These are phyloP conservation scores for Drosophila bocki DNA, from an alignment of 1,140 invertebrate genomes.

Conservation along the genomic window DNA sequence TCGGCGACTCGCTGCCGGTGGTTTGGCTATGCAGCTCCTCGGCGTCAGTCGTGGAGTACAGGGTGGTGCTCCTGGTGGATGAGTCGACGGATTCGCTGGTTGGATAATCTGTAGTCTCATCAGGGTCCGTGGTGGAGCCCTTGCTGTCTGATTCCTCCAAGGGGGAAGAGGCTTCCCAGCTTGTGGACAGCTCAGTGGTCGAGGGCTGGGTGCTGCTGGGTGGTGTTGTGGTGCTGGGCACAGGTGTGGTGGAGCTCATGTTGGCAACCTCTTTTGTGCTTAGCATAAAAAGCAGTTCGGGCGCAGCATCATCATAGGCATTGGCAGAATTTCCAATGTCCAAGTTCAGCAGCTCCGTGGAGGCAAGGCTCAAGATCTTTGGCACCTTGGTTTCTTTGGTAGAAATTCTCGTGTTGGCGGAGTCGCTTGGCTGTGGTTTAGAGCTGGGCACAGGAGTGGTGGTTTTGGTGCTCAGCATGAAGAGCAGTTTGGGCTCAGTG, in stretches of 20 bases:
- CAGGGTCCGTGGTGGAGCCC: not conserved
- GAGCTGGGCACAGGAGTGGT: constrained; percentile 13
- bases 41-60: constrained; percentile 11
- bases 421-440: not conserved
- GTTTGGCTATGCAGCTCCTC: constrained; percentile 22
- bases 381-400: not conserved
- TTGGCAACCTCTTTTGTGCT: constrained; percentile 1
- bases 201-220: not conserved
- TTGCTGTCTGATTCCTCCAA: not conserved
- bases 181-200: constrained; percentile 3
- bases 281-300: constrained; percentile 23
- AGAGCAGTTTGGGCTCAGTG: constrained; percentile 12
- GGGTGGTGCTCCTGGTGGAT: not conserved
- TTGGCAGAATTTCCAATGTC: constrained; percentile 13
- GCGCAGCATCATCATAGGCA: constrained; percentile 25
- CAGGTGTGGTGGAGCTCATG: constrained; percentile 6
- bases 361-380: constrained; percentile 4
- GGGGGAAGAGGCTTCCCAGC: not conserved
- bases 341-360: constrained; percentile 26
- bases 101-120: not conserved
- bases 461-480: constrained; percentile 15
- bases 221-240: constrained; percentile 17
- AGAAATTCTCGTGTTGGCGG: not conserved
- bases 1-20: constrained; percentile 11
- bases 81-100: not conserved